Conservation (phyloP, 2,113 vertebrate genomes). For the Sturnira hondurensis region DNA sequence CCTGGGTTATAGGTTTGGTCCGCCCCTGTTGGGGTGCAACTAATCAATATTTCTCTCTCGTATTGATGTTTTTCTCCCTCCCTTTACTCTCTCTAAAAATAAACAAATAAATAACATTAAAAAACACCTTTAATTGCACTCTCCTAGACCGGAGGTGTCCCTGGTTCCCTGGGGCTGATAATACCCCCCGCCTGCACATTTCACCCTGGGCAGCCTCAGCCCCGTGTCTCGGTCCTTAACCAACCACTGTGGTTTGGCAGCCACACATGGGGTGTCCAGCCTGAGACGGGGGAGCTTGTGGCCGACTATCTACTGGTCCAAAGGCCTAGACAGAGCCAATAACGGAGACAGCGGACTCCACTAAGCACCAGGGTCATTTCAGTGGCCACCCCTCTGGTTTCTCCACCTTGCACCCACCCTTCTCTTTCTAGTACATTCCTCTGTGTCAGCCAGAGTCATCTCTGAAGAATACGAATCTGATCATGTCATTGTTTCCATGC, state of each 20-base stretch:
- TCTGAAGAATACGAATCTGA: neutral
- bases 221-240: accelerated
- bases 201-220: accelerated
- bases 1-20: too few species aligned
- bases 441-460: neutral
- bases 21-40: too few species aligned
- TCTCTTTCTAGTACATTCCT: neutral
- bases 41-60: too few species aligned
- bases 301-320: too few species aligned
- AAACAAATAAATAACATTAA: too few species aligned
- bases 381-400: neutral
- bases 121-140: neutral
- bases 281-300: neutral
- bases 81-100: too few species aligned
- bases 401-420: neutral
- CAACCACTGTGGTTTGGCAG: neutral
- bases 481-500: neutral
- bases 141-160: too few species aligned
- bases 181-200: neutral
- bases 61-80: too few species aligned
- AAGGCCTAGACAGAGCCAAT: accelerated
- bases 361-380: accelerated
- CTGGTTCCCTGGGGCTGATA: accelerated
- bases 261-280: accelerated
- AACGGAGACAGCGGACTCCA: accelerated